Evolutionary conservation across 2,113 vertebrate genomes (phyloP).

Genomic region (Calypte anna): DNA sequence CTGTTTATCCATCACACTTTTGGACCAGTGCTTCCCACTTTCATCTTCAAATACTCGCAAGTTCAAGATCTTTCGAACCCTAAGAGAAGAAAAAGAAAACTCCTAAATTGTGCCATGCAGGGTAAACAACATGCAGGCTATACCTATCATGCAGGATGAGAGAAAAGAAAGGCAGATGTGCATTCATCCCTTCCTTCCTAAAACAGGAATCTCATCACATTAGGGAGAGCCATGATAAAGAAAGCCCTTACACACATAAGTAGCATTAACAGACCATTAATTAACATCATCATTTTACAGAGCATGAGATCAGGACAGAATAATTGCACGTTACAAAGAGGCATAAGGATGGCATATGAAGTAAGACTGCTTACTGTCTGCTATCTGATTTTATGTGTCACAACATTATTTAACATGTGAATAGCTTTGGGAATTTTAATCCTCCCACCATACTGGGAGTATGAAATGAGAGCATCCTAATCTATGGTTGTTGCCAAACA

Average conservation of each 20-base stretch:
- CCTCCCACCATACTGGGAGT: not conserved
- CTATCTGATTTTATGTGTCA: not conserved
- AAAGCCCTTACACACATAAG: not conserved
- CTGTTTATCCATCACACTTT: constrained; percentile 92
- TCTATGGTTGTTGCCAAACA: not conserved
- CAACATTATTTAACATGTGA: not conserved
- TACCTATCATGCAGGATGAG: not conserved
- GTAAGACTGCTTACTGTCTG: not conserved
- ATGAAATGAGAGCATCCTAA: not conserved
- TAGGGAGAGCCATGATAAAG: not conserved
- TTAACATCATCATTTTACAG: not conserved
- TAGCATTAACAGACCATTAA: not conserved
- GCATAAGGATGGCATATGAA: not conserved
- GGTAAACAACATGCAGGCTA: not conserved
- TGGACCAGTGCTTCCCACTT: constrained; percentile 89
- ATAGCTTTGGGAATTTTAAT: not conserved
- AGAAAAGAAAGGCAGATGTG: not conserved
- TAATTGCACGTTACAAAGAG: not conserved
- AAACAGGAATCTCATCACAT: not conserved
- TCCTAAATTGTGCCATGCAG: not conserved
- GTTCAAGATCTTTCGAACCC: constrained; percentile 95
- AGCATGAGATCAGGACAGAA: not conserved
- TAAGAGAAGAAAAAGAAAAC: constrained; percentile 49
- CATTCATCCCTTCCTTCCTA: not conserved
- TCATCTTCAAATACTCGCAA: constrained; percentile 94